Evolutionary conservation across 2,888 invertebrate genomes (phyloP).

Genomic region (Epinotia demarniana): DNA sequence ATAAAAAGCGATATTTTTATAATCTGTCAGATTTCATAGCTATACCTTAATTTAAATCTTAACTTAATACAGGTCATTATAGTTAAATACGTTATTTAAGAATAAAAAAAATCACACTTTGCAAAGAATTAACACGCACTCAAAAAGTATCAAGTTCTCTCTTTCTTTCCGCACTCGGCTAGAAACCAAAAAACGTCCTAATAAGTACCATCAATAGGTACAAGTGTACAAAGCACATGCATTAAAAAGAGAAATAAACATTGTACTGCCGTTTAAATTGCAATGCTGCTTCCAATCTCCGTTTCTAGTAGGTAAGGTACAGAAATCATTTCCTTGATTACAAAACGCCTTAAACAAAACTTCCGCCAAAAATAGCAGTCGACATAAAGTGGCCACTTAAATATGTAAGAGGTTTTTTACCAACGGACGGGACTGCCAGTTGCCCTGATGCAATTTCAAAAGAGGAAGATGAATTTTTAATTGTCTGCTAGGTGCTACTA

Average conservation of each 20-base stretch:
- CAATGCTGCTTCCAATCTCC: neutral
- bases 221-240: neutral
- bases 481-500: constrained; percentile 18
- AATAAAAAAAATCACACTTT: neutral
- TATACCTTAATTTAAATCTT: no score
- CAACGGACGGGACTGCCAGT: constrained; percentile 2
- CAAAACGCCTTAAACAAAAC: constrained; percentile 20
- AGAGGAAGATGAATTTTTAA: constrained; percentile 41
- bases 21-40: no score
- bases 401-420: constrained; percentile 37
- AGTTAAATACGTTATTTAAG: no score
- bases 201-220: neutral
- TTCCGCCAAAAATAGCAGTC: constrained; percentile 29
- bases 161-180: no score
- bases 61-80: no score
- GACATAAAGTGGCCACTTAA: constrained; percentile 30
- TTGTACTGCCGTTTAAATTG: constrained; percentile 1
- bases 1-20: no score
- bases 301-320: neutral
- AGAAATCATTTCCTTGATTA: constrained; percentile 28
- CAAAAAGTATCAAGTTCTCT: no score
- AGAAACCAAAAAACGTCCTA: no score
- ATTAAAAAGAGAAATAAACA: neutral
- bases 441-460: constrained; percentile 40
- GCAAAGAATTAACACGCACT: no score